Percentiles rank a stretch among this genome's conserved stretches.
Conservation (phyloP, 2,113 vertebrate genomes). For the Actenoides lindsayi region DNA sequence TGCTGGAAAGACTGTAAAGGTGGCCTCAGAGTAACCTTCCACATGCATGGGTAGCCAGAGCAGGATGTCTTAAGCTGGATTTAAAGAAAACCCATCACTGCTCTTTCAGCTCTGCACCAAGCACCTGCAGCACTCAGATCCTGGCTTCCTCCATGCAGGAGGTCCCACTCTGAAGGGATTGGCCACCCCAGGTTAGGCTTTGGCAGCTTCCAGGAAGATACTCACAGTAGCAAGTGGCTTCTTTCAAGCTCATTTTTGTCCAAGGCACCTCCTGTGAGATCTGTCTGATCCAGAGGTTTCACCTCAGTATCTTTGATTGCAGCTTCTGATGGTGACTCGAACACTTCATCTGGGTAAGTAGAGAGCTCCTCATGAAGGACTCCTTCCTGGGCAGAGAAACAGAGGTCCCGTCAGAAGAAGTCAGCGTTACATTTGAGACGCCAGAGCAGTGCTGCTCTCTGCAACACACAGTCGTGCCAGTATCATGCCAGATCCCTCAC, state of each 20-base stretch:
- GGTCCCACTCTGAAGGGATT: neutral
- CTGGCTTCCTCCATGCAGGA: neutral
- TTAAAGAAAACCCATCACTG: neutral
- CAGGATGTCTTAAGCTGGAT: neutral
- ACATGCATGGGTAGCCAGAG: neutral
- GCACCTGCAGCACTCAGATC: neutral
- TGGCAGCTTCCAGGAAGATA: conserved; percentile 1
- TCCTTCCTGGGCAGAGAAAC: conserved; percentile 83
- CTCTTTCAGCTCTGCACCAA: neutral
- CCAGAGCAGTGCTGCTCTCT: neutral
- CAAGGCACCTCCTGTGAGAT: conserved; percentile 92
- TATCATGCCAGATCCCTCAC: conserved; percentile 59
- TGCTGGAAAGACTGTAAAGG: neutral
- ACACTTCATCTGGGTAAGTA: conserved; percentile 92
- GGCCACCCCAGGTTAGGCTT: neutral
- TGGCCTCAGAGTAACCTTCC: neutral
- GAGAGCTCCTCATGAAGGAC: conserved; percentile 93
- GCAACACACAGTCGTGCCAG: neutral
- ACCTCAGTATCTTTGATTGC: conserved; percentile 86
- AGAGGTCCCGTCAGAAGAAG: conserved; percentile 8
- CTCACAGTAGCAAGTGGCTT: conserved; percentile 96
- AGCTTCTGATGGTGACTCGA: conserved; percentile 91
- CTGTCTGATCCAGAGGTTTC: conserved; percentile 80
- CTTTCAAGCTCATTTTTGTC: conserved; percentile 92
- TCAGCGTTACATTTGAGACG: neutral